phyloP scores from a whole-genome alignment of 2,113 vertebrate species.

The Notarius lentiginosus region DNA sequence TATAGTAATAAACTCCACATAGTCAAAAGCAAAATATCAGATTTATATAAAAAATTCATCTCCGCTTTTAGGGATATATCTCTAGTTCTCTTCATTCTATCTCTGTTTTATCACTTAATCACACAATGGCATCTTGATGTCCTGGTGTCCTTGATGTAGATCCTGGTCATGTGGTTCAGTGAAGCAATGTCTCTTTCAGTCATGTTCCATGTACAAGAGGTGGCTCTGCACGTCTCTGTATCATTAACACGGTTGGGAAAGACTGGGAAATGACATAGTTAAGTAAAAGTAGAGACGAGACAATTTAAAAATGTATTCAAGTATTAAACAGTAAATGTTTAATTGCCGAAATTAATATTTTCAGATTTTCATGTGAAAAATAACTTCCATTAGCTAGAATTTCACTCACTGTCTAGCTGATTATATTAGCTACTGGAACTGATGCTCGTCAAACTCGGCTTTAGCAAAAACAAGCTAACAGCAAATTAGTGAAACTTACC shows the following conservation, averaged over 20 bases:
- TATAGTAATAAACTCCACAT: neutral
- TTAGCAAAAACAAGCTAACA: neutral
- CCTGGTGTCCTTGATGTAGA: slow-evolving; percentile 7
- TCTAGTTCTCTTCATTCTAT: neutral
- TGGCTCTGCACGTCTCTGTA: neutral
- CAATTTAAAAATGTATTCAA: neutral
- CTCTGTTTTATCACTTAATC: neutral
- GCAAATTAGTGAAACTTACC: neutral
- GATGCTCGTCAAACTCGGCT: neutral
- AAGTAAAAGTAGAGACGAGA: neutral
- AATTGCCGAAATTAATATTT: neutral
- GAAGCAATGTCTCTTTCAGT: slow-evolving; percentile 2
- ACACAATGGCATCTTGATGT: neutral
- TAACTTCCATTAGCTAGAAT: neutral
- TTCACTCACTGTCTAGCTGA: neutral
- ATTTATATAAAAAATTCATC: neutral
- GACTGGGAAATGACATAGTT: neutral
- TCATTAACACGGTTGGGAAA: neutral
- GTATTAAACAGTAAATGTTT: neutral
- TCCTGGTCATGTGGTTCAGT: slow-evolving; percentile 1
- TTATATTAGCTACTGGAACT: neutral
- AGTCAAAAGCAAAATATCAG: neutral
- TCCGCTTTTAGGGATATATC: neutral
- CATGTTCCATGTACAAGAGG: neutral
- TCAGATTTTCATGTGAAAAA: neutral